Conservation (phyloP, 2,888 invertebrate genomes). For the Matsumyia berberina region DNA sequence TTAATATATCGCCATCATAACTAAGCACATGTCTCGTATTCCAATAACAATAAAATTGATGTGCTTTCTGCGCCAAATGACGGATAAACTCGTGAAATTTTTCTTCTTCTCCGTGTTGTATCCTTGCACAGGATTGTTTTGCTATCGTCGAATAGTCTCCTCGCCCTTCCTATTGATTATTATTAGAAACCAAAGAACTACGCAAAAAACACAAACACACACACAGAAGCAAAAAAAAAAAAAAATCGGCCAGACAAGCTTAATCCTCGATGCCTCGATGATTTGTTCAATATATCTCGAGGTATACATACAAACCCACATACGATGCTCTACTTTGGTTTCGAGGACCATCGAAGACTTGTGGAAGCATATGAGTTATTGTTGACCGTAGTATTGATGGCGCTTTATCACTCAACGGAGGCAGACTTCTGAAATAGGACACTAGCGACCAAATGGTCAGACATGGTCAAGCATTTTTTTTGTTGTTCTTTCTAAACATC, state of each 20-base stretch:
- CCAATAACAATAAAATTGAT: slow-evolving; percentile 61
- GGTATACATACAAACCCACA: neutral
- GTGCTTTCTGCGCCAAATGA: slow-evolving; percentile 45
- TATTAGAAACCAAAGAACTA: neutral
- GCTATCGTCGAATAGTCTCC: neutral
- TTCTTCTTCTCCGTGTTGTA: neutral
- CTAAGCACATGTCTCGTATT: slow-evolving; percentile 52
- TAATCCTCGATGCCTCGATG: slow-evolving; percentile 56
- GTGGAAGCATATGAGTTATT: slow-evolving; percentile 63
- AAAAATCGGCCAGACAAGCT: slow-evolving; percentile 47
- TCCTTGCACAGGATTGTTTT: neutral
- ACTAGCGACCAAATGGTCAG: slow-evolving; percentile 7
- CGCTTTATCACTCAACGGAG: slow-evolving; percentile 50
- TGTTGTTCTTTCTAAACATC: slow-evolving; percentile 1
- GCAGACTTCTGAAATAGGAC: slow-evolving; percentile 1
- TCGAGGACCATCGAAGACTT: slow-evolving; percentile 27
- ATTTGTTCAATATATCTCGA: slow-evolving; percentile 5
- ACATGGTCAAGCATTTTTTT: slow-evolving; percentile 3
- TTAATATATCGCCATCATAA: slow-evolving; percentile 36
- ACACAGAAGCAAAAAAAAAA: neutral
- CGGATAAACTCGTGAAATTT: slow-evolving; percentile 53
- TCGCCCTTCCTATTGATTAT: neutral
- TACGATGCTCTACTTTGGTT: slow-evolving; percentile 19
- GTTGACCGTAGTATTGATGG: slow-evolving; percentile 57
- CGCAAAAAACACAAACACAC: neutral